phyloP scores from a whole-genome alignment of 1,140 invertebrate species.

The Drosophila ironensis region DNA sequence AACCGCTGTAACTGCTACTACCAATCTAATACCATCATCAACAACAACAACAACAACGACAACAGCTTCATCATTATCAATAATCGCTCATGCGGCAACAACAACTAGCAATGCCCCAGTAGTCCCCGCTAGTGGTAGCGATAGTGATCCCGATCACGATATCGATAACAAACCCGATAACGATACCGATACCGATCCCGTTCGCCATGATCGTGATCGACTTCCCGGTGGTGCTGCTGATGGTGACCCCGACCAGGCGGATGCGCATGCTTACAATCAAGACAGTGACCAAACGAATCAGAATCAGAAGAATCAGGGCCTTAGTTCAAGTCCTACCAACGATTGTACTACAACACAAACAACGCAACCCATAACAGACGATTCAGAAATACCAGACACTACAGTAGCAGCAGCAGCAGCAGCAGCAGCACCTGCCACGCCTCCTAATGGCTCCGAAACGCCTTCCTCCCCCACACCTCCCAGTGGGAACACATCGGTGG shows the following conservation, averaged over 20 bases:
- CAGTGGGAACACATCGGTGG: neutral
- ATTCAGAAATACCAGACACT: conserved; percentile 17
- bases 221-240: conserved; percentile 9
- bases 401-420: conserved; percentile 25
- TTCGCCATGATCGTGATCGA: conserved; percentile 1
- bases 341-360: conserved; percentile 76
- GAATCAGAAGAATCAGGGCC: conserved; percentile 7
- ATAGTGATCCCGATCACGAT: conserved; percentile 10
- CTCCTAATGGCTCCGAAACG: conserved; percentile 35
- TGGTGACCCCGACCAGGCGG: conserved; percentile 5
- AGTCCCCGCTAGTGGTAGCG: conserved; percentile 12
- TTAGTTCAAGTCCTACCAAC: conserved; percentile 37
- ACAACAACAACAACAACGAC: conserved; percentile 41
- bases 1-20: conserved; percentile 66
- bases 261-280: conserved; percentile 18
- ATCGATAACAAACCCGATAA: neutral
- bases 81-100: conserved; percentile 1
- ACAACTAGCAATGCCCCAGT: conserved; percentile 1
- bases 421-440: conserved; percentile 19
- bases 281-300: conserved; percentile 24
- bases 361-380: conserved; percentile 38
- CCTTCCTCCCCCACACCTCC: conserved; percentile 3
- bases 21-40: conserved; percentile 41
- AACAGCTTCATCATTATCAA: conserved; percentile 10
- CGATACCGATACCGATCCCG: conserved; percentile 5